phyloP scores from a whole-genome alignment of 2,797 vertebrate genomes.

The Loriculus beryllinus region DNA sequence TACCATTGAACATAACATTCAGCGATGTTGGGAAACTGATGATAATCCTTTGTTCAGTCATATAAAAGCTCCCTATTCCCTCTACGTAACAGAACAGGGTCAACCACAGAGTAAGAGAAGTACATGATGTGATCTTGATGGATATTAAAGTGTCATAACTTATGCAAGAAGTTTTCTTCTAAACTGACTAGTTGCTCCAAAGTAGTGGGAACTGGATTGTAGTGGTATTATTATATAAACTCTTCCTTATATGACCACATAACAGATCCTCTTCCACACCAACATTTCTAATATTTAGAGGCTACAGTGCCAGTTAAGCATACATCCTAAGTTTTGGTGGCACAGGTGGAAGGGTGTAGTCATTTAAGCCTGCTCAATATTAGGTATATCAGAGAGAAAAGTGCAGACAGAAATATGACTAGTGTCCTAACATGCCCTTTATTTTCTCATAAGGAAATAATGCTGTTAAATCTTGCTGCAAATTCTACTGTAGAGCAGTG shows the following conservation, averaged over 20 bases:
- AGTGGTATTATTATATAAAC: neutral
- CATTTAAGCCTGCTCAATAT: fast-evolving
- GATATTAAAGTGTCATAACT: neutral
- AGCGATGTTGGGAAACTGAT: neutral
- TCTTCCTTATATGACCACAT: neutral
- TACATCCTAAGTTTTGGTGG: neutral
- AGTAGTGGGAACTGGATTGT: neutral
- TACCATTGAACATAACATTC: neutral
- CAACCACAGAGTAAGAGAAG: neutral
- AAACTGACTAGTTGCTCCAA: neutral
- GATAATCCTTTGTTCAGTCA: neutral
- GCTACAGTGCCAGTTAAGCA: neutral
- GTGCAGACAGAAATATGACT: neutral
- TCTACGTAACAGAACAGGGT: neutral
- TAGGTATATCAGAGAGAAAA: neutral
- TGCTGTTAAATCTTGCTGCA: neutral
- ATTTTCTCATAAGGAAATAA: neutral
- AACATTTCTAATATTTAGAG: neutral
- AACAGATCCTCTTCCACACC: neutral
- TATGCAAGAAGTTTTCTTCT: neutral
- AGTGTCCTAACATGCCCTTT: neutral
- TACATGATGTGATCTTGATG: neutral
- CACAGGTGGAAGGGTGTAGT: neutral
- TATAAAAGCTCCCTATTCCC: neutral
- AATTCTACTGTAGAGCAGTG: neutral